Evolutionary conservation across 2,888 invertebrate genomes (phyloP).

Genomic region (Artemia sp.): DNA sequence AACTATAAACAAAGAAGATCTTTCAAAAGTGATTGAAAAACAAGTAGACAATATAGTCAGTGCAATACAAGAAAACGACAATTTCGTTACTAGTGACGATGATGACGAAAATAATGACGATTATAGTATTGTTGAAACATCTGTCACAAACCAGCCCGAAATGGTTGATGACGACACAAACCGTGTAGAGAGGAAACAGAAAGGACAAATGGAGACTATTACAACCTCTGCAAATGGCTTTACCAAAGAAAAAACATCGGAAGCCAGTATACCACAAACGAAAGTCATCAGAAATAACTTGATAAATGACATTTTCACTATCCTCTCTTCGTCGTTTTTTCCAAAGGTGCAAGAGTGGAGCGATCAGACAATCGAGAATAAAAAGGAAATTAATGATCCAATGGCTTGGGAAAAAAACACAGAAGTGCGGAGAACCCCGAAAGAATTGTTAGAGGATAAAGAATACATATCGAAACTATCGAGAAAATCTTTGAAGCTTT

Average conservation of each 20-base stretch:
- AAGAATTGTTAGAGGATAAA: background rate
- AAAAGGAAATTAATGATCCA: too few relatives aligned
- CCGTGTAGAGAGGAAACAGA: background rate
- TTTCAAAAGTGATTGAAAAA: background rate
- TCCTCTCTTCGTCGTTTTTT: background rate
- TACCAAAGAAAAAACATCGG: background rate
- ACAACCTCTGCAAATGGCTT: background rate
- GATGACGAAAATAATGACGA: background rate
- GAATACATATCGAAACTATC: constrained; percentile 17
- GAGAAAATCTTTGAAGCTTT: constrained; percentile 21
- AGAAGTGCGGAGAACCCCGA: background rate
- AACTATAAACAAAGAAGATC: constrained; percentile 12
- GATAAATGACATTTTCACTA: background rate
- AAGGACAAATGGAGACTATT: background rate
- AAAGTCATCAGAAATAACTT: background rate
- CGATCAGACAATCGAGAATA: too few relatives aligned
- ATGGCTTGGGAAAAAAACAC: background rate
- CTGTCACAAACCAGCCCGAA: background rate
- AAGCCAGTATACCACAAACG: background rate
- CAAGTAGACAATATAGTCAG: background rate
- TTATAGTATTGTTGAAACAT: background rate
- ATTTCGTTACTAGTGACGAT: background rate
- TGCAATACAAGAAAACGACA: background rate
- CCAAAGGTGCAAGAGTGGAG: background rate
- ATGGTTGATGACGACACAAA: background rate